Conservation (phyloP, 2,888 invertebrate species). For the Nemapogon koenigi region DNA sequence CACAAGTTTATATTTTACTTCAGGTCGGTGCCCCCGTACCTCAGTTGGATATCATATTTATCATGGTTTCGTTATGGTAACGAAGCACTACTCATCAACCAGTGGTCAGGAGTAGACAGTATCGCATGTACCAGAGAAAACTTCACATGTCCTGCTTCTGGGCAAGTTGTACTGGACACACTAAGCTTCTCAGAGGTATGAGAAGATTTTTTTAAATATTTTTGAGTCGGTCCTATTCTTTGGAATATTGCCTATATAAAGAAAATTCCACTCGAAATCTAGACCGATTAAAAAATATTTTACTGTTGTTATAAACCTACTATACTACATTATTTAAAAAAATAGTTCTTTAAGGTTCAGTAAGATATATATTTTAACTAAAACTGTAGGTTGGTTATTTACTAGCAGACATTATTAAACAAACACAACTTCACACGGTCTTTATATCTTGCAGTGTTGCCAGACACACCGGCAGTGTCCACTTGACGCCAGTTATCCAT, state of each 20-base stretch:
- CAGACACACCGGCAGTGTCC: too few relatives aligned
- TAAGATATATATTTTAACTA: too few relatives aligned
- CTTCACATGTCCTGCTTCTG: conserved; percentile 79
- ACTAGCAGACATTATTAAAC: too few relatives aligned
- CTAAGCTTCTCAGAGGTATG: conserved; percentile 77
- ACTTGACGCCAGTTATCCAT: too few relatives aligned
- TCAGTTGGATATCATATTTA: conserved; percentile 85
- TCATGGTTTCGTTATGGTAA: conserved; percentile 95
- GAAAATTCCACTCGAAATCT: neutral
- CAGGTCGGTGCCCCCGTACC: conserved; percentile 84
- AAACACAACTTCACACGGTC: too few relatives aligned
- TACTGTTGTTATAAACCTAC: too few relatives aligned
- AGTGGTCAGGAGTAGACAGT: conserved; percentile 81
- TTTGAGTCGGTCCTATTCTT: neutral
- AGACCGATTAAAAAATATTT: neutral
- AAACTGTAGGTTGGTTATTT: too few relatives aligned
- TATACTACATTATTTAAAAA: too few relatives aligned
- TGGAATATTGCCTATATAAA: neutral
- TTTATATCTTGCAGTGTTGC: too few relatives aligned
- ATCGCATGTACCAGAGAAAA: conserved; percentile 79
- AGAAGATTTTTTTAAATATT: conserved; percentile 1
- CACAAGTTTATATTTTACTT: too few relatives aligned
- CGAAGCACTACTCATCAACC: conserved; percentile 87
- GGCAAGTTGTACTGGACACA: conserved; percentile 78
- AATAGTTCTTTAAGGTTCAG: too few relatives aligned